Base-by-base conservation (phyloP, 2,113 vertebrate species). In the Candoia aspera region DNA sequence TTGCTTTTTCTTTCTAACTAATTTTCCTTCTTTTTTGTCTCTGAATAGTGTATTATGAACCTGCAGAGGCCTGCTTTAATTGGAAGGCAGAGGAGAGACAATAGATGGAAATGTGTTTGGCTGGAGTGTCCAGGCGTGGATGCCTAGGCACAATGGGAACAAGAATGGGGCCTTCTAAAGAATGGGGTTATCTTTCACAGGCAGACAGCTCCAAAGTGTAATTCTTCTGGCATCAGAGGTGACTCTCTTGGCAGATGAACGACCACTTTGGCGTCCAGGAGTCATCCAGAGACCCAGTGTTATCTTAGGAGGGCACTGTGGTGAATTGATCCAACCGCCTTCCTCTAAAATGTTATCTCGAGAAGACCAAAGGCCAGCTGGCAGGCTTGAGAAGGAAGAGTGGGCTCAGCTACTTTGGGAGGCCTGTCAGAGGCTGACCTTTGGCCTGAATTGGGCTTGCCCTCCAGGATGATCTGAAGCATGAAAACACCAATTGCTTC, bases 171-270 rank as follows among this genome's bases (percentile, higher is more conserved):
- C n/a, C 23, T 64, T 79, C 15, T 8, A 68, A 4, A 4, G 53
- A 87, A 6, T 13, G 73, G 60, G 10, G 46, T 90, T 88, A 33
- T 92, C 86, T 84, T 29, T 90, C 84, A 17, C 46, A 54, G 54
- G 54, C 49, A 37, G 0, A 0, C 0, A 6, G 1, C 3, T 37
- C 55, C 1, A 0, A 2, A 46, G 3, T 0, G 10, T 54, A 62
- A 8, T 59, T 26, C 21, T 73, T 53, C 23, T 26, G 59, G 68
- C 88, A 64, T 8, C 4, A 2, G 17, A 37, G 37, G 26, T 8
- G 53, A 54, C 12, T 55, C 24, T 24, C 64, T 29, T 87, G 90
- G 8, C 12, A 90, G 68, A 58, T 10, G 83, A 59, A 90, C 4
- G 83, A 53, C 8, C 0, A 57, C 8, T 46, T 33, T 49, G 29